Percentiles rank a stretch among this genome's conserved stretches.
Evolutionary conservation across 2,888 invertebrate species (phyloP).

Genomic region (Tenthredo amoena): DNA sequence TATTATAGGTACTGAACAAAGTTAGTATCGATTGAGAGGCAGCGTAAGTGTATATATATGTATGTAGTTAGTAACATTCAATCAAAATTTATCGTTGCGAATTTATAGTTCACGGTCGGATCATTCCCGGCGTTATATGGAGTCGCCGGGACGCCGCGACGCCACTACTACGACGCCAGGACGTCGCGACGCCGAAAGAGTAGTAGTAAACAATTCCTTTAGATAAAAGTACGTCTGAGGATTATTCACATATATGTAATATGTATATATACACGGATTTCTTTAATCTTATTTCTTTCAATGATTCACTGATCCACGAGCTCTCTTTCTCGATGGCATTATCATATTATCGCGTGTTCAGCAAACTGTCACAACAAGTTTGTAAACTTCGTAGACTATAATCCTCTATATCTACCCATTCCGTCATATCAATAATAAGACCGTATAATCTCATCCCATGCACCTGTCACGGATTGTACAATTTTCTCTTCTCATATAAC

Average conservation of each 20-base stretch:
- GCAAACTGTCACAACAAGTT: not conserved
- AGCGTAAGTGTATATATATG: not conserved
- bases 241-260: not conserved
- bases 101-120: constrained; percentile 50
- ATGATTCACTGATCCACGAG: not conserved
- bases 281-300: not conserved
- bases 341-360: no score
- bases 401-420: not conserved
- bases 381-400: not conserved
- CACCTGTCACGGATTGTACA: constrained; percentile 1
- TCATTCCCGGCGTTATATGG: constrained; percentile 28
- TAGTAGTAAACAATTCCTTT: not conserved
- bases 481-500: not conserved
- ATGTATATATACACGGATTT: not conserved
- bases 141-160: constrained; percentile 37
- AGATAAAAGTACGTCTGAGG: not conserved
- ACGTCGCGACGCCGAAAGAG: constrained; percentile 30
- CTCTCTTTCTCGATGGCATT: not conserved
- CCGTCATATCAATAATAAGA: not conserved
- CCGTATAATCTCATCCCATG: not conserved
- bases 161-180: constrained; percentile 37
- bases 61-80: not conserved
- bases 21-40: not conserved
- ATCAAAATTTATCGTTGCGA: constrained; percentile 42
- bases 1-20: not conserved